A percentile compares a stretch with the other conserved stretches of the same genome.
Evolutionary conservation across 1,140 invertebrate genomes (phyloP).

Genomic region (Drosophila persimilis): DNA sequence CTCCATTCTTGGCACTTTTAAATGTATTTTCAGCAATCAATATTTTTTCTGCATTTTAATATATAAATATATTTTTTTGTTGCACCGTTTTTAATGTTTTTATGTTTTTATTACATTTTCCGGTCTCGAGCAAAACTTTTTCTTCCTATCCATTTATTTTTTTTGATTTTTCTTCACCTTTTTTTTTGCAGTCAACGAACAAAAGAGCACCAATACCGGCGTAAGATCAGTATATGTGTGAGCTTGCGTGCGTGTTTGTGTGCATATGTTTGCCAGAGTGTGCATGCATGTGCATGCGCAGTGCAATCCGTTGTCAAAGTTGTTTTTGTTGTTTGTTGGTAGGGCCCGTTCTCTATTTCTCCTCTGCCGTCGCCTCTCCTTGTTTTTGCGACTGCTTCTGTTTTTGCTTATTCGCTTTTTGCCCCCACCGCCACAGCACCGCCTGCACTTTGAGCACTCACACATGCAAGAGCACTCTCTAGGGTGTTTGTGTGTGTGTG

Average conservation of each 20-base stretch:
- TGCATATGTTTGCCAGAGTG: conserved; percentile 10
- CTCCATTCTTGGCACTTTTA: too few relatives aligned
- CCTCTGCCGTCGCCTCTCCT: background rate
- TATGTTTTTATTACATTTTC: conserved; percentile 10
- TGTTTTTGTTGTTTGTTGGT: conserved; percentile 41
- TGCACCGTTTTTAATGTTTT: too few relatives aligned
- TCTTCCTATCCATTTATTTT: conserved; percentile 33
- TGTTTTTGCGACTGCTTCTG: conserved; percentile 37
- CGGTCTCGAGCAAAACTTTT: background rate
- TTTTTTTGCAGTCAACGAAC: conserved; percentile 47
- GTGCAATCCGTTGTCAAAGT: conserved; percentile 41
- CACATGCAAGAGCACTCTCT: conserved; percentile 18
- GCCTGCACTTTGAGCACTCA: conserved; percentile 30
- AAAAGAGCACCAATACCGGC: conserved; percentile 66
- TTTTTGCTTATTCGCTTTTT: conserved; percentile 54
- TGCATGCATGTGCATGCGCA: conserved; percentile 73
- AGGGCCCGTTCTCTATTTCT: conserved; percentile 17
- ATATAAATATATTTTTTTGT: conserved; percentile 23
- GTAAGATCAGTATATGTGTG: conserved; percentile 9
- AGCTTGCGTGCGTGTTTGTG: conserved; percentile 4
- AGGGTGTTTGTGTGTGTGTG: conserved; percentile 18
- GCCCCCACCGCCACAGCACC: background rate
- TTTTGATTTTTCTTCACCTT: conserved; percentile 16
- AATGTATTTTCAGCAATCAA: background rate
- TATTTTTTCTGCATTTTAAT: conserved; percentile 7